A percentile compares a stretch with the other conserved stretches of the same genome.
These are phyloP conservation scores for Allophyes oxyacanthae DNA, from an alignment of 2,888 invertebrate genomes.

Conservation along the genomic window DNA sequence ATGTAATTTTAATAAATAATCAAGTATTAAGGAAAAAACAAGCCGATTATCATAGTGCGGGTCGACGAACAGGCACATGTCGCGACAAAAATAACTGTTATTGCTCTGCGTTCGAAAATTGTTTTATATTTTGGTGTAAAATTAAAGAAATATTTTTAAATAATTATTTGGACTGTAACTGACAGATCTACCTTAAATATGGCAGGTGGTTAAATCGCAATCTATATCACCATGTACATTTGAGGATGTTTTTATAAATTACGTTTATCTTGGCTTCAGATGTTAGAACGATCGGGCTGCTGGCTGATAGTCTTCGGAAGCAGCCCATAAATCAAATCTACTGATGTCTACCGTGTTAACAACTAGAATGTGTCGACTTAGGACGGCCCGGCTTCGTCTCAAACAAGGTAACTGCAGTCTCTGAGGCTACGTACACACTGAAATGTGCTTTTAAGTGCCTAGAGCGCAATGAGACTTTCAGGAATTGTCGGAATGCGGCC, in stretches of 20 bases:
- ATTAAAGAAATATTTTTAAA: no score
- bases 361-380: constrained; percentile 2
- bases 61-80: no score
- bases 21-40: no score
- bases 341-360: background rate
- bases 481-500: background rate
- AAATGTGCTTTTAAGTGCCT: background rate
- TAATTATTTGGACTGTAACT: no score
- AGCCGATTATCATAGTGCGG: no score
- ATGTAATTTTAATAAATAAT: no score
- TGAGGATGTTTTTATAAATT: background rate
- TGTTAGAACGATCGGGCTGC: background rate
- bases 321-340: background rate
- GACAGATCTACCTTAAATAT: no score
- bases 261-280: background rate
- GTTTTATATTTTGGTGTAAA: no score
- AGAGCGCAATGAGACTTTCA: background rate
- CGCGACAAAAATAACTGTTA: no score
- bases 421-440: constrained; percentile 1
- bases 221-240: no score
- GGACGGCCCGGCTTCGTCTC: background rate
- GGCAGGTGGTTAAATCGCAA: no score
- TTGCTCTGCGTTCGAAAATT: no score
- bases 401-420: constrained; percentile 5
- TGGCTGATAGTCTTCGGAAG: constrained; percentile 2